phyloP scores from a whole-genome alignment of 2,113 vertebrate genomes.

The Myxocyprinus asiaticus region DNA sequence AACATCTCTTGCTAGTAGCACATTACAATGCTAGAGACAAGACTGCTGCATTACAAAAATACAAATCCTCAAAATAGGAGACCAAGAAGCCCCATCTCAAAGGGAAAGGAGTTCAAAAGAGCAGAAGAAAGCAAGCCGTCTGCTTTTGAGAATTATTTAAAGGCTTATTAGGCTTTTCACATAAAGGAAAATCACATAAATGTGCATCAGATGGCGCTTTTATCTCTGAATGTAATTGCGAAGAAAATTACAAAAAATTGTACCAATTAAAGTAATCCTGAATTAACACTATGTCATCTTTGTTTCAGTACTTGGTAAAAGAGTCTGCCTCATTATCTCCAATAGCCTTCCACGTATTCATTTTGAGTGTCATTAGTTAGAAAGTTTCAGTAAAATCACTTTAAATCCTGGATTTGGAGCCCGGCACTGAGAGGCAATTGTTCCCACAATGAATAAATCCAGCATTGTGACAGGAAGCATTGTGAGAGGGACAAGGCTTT shows the following conservation, averaged over 20 bases:
- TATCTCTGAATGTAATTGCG: constrained; percentile 92
- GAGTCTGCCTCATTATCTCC: constrained; percentile 92
- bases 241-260: constrained; percentile 98
- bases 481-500: constrained; percentile 23
- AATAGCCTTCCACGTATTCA: constrained; percentile 89
- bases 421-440: constrained; percentile 80
- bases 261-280: constrained; percentile 98
- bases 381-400: constrained; percentile 88
- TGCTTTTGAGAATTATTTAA: constrained; percentile 64
- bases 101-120: constrained; percentile 66
- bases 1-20: constrained; percentile 27
- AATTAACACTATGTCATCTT: constrained; percentile 97
- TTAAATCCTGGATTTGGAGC: constrained; percentile 81
- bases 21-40: constrained; percentile 42
- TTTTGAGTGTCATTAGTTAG: constrained; percentile 91
- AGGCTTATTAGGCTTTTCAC: constrained; percentile 71
- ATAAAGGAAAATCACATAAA: constrained; percentile 77
- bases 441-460: constrained; percentile 74
- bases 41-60: constrained; percentile 45
- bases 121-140: constrained; percentile 55
- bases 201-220: constrained; percentile 88
- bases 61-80: constrained; percentile 25
- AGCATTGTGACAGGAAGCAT: constrained; percentile 49
- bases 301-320: constrained; percentile 90
- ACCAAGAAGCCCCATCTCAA: constrained; percentile 59